phyloP scores from a whole-genome alignment of 2,888 invertebrate genomes.

The Acanthosepion lycidas region DNA sequence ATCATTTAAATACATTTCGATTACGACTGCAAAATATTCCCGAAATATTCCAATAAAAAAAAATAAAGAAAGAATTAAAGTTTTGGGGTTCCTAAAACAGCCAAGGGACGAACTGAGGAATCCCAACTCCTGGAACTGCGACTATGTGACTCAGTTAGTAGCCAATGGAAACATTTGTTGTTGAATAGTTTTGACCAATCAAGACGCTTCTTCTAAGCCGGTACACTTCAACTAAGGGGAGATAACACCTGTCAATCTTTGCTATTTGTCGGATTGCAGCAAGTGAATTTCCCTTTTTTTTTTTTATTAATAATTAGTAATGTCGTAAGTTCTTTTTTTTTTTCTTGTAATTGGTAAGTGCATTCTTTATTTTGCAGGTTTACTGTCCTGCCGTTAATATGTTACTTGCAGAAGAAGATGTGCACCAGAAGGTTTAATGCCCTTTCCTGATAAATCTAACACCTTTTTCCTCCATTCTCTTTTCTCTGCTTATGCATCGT shows the following conservation, averaged over 20 bases:
- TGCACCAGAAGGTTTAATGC: neutral
- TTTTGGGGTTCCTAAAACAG: no score
- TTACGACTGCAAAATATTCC: no score
- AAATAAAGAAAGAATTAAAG: no score
- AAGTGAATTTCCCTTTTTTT: neutral
- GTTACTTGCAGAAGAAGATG: neutral
- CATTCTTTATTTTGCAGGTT: neutral
- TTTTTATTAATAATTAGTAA: constrained; percentile 9
- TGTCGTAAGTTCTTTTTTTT: neutral
- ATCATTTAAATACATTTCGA: no score
- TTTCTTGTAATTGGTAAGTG: constrained; percentile 1
- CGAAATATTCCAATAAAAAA: no score
- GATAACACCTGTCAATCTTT: constrained; percentile 11
- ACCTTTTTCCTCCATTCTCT: neutral
- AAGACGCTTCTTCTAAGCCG: neutral
- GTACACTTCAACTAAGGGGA: neutral
- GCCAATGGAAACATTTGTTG: neutral
- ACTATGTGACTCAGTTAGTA: constrained; percentile 1
- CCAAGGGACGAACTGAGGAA: neutral
- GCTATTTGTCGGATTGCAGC: neutral
- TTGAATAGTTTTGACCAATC: constrained; percentile 20
- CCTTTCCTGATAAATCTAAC: neutral
- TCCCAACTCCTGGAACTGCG: neutral
- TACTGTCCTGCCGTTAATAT: neutral
- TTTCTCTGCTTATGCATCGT: neutral